Base-by-base conservation (phyloP, 37 sponge, comb jelly and placozoan species). In the Oscarella lobularis region DNA sequence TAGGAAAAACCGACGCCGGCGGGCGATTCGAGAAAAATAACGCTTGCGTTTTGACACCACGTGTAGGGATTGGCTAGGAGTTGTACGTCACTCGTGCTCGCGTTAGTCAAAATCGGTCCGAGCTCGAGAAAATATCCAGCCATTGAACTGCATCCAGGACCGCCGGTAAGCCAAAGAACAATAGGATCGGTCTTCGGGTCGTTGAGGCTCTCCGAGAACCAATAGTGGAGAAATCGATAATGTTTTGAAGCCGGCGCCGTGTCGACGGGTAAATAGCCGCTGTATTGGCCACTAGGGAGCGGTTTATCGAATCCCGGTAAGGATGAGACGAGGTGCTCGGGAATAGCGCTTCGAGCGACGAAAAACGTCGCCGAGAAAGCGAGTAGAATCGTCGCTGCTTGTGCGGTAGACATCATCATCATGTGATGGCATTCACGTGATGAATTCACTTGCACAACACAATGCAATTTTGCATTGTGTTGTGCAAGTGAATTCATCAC, bases 191-290 rank as follows among this genome's bases (percentile, higher is more conserved):
- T 40, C 35, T 27, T 34, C 0, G 86, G 78, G 38, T 76, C 54
- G 1, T 4, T 34, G 14, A 77, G 37, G 36, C 74, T 39, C 82
- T 79, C 83, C n/a, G 20, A 76, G 75, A 39, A 84, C 92, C 92
- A 91, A 80, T 91, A 91, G 75, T 85, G 86, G 9, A 91, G 74
- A 33, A 76, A 66, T 54, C 81, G 78, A n/a, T n/a, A n/a, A n/a
- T n/a, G n/a, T 4, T 79, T 72, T 35, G 80, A 75, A 2, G 38
- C 84, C 1, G 36, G 82, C 20, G 76, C 30, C 35, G 39, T 41
- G 38, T 76, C 81, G 30, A 82, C 78, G 0, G 39, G 41, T n/a
- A 82, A 68, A 36, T 81, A 84, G 2, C 81, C 81, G 72, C 80
- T 55, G 71, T 82, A 82, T 60, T 84, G 85, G 31, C 66, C 5